Evolutionary conservation across 2,113 vertebrate species (phyloP).

Genomic region (Psittacula cyanocephala): DNA sequence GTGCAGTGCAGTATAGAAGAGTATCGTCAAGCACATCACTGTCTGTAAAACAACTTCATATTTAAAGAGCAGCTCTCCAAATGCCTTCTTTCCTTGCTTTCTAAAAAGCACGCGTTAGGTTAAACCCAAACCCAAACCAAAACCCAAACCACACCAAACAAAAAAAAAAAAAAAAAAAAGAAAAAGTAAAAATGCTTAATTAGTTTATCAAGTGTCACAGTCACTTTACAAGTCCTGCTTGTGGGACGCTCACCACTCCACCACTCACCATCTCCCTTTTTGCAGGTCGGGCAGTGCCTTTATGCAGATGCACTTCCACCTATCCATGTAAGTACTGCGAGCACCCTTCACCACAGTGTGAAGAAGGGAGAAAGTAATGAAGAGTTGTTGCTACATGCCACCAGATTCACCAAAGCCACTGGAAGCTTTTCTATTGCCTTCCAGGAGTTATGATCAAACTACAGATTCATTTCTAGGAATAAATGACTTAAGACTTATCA

Average conservation of each 20-base stretch:
- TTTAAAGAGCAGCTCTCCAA: not conserved
- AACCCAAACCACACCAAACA: too few species aligned
- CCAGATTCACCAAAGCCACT: not conserved
- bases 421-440: not conserved
- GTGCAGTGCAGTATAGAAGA: accelerated
- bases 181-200: not conserved
- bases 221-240: not conserved
- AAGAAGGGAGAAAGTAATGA: not conserved
- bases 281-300: not conserved
- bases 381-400: not conserved
- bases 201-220: not conserved
- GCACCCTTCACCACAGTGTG: accelerated
- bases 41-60: not conserved
- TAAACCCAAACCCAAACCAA: too few species aligned
- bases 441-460: not conserved
- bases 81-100: not conserved
- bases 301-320: not conserved
- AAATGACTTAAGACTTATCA: not conserved
- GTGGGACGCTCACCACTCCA: not conserved
- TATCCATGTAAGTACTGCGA: accelerated
- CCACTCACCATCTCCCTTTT: not conserved
- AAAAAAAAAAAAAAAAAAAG: not conserved
- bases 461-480: not conserved
- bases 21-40: not conserved
- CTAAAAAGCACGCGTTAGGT: not conserved